Evolutionary conservation across 2,797 vertebrate species (phyloP).

Genomic region (Dipus sagitta): DNA sequence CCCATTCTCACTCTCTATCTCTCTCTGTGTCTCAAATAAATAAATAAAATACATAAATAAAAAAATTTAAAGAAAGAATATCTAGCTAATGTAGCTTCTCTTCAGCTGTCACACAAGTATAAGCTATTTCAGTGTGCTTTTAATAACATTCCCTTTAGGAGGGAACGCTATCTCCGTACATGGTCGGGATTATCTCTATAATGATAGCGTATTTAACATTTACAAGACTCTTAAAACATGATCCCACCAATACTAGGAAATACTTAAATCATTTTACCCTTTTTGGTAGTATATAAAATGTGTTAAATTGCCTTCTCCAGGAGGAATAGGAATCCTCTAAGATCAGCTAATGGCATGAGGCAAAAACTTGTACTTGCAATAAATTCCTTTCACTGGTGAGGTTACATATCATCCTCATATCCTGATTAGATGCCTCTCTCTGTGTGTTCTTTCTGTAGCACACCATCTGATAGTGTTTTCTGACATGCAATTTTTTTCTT

Average conservation of each 20-base stretch:
- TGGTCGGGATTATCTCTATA: background rate
- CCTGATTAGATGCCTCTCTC: background rate
- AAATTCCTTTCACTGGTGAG: background rate
- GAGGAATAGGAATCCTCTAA: background rate
- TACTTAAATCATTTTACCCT: conserved; percentile 5
- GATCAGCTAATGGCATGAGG: background rate
- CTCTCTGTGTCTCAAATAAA: too few relatives aligned
- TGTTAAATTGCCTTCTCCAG: background rate
- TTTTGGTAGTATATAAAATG: background rate
- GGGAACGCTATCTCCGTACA: too few relatives aligned
- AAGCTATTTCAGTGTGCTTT: background rate
- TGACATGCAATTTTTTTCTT: too few relatives aligned
- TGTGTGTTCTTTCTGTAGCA: background rate
- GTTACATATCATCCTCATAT: background rate
- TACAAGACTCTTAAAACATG: conserved; percentile 8
- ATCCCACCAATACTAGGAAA: background rate
- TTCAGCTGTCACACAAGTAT: background rate
- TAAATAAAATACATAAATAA: too few relatives aligned
- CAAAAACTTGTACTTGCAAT: background rate
- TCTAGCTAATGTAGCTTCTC: background rate
- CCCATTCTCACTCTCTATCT: too few relatives aligned
- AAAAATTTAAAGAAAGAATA: too few relatives aligned
- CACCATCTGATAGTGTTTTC: background rate
- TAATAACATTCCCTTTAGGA: background rate
- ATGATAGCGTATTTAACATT: background rate